A percentile compares a stretch with the other conserved stretches of the same genome.
Evolutionary conservation across 2,888 invertebrate genomes (phyloP).

Genomic region (Hyposoter didymator): DNA sequence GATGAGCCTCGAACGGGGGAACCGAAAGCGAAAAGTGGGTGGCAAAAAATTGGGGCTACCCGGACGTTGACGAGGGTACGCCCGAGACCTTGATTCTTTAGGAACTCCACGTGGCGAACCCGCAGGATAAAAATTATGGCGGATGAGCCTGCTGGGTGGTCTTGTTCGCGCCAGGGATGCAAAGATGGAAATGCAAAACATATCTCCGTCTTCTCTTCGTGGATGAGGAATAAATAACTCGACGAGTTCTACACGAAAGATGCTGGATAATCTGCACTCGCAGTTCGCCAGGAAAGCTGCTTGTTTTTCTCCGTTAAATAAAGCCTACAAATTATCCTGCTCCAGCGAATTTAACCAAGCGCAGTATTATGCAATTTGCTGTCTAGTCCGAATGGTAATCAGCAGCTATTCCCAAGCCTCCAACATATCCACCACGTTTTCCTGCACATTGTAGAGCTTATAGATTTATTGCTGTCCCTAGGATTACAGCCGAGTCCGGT

Average conservation of each 20-base stretch:
- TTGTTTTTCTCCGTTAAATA: not conserved
- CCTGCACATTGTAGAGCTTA: slow-evolving; percentile 27
- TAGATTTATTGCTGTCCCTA: slow-evolving; percentile 45
- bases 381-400: slow-evolving; percentile 36
- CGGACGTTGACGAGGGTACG: slow-evolving; percentile 61
- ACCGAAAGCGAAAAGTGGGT: not conserved
- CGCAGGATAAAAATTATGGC: slow-evolving; percentile 50
- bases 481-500: slow-evolving; percentile 29
- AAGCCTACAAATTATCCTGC: slow-evolving; percentile 34
- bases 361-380: not conserved
- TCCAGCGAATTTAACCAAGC: not conserved
- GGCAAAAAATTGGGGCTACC: slow-evolving; percentile 25
- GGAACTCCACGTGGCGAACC: slow-evolving; percentile 20
- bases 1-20: not conserved
- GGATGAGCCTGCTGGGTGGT: slow-evolving; percentile 65
- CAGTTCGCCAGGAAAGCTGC: slow-evolving; percentile 21
- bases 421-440: slow-evolving; percentile 24
- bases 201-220: not conserved
- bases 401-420: not conserved
- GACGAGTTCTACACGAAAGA: slow-evolving; percentile 29
- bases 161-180: slow-evolving; percentile 31
- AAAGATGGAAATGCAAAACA: slow-evolving; percentile 35
- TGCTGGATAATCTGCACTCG: slow-evolving; percentile 11
- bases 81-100: slow-evolving; percentile 29
- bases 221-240: slow-evolving; percentile 29